Percentiles rank a stretch among this genome's conserved stretches.
Evolutionary conservation across 2,113 vertebrate genomes (phyloP).

Genomic region (Tachysurus fulvidraco): DNA sequence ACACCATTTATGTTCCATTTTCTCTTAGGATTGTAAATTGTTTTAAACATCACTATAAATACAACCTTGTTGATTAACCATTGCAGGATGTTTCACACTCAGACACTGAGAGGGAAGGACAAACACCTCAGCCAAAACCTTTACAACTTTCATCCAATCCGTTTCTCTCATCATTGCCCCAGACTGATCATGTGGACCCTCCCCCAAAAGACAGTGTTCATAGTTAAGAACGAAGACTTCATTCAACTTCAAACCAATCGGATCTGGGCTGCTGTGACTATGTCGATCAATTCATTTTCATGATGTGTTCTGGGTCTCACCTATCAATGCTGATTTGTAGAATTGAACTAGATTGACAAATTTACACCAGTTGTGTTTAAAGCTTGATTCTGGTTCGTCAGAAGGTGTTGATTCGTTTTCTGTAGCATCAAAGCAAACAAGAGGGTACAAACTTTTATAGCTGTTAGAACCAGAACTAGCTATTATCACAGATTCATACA

Average conservation of each 20-base stretch:
- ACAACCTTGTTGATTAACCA: neutral
- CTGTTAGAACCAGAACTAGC: too few species aligned
- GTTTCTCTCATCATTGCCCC: constrained; percentile 35
- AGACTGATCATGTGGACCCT: constrained; percentile 63
- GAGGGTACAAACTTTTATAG: too few species aligned
- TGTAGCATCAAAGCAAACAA: neutral
- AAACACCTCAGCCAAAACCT: neutral
- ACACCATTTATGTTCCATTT: neutral
- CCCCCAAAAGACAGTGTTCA: constrained; percentile 53
- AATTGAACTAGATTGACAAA: neutral
- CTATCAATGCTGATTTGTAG: neutral
- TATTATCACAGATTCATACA: neutral
- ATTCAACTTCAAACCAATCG: neutral
- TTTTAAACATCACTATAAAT: neutral
- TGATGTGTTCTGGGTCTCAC: neutral
- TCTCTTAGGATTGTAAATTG: neutral
- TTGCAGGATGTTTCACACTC: neutral
- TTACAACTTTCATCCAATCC: neutral
- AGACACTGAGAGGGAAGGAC: neutral
- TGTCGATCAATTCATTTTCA: neutral
- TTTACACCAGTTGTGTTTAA: neutral
- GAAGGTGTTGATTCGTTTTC: neutral
- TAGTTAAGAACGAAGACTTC: constrained; percentile 47
- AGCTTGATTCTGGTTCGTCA: neutral
- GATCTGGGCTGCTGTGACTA: neutral